phyloP scores from a whole-genome alignment of 2,888 invertebrate genomes.

The Desoria tigrina region DNA sequence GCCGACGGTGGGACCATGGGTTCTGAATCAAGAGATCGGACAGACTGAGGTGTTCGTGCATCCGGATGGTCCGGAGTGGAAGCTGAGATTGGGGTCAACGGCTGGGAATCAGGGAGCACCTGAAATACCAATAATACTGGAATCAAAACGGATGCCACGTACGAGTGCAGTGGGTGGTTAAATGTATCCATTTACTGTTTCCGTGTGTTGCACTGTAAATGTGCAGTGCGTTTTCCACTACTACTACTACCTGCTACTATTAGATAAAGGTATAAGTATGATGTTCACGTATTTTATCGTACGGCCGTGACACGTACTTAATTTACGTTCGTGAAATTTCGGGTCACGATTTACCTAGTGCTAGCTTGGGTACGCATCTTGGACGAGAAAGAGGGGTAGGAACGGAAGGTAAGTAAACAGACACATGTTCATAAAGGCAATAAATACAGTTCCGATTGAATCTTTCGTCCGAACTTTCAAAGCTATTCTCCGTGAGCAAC shows the following conservation, averaged over 20 bases:
- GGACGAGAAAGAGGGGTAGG: not conserved
- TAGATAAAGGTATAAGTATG: slow-evolving; percentile 40
- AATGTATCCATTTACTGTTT: slow-evolving; percentile 25
- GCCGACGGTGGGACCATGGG: slow-evolving; percentile 59
- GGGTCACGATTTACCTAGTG: slow-evolving; percentile 43
- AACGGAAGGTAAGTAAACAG: not conserved
- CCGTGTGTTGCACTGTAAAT: slow-evolving; percentile 20
- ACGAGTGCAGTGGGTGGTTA: slow-evolving; percentile 6
- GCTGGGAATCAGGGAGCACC: slow-evolving; percentile 53
- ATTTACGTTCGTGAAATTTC: slow-evolving; percentile 39
- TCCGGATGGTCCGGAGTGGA: slow-evolving; percentile 51
- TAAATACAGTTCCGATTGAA: too few species aligned
- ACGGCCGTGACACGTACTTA: slow-evolving; percentile 46
- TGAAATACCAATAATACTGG: slow-evolving; percentile 25
- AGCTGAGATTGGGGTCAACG: slow-evolving; percentile 52
- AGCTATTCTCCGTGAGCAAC: too few species aligned
- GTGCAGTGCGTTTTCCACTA: slow-evolving; percentile 6
- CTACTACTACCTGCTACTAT: too few species aligned
- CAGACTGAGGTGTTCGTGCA: slow-evolving; percentile 51
- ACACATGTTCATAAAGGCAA: not conserved
- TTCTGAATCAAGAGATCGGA: slow-evolving; percentile 52
- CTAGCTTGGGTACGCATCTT: slow-evolving; percentile 4
- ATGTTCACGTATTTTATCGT: slow-evolving; percentile 48
- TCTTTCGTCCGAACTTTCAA: too few species aligned
- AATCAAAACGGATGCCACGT: slow-evolving; percentile 24